Evolutionary conservation across 1,140 invertebrate species (phyloP).

Genomic region (Drosophila gunungcola): DNA sequence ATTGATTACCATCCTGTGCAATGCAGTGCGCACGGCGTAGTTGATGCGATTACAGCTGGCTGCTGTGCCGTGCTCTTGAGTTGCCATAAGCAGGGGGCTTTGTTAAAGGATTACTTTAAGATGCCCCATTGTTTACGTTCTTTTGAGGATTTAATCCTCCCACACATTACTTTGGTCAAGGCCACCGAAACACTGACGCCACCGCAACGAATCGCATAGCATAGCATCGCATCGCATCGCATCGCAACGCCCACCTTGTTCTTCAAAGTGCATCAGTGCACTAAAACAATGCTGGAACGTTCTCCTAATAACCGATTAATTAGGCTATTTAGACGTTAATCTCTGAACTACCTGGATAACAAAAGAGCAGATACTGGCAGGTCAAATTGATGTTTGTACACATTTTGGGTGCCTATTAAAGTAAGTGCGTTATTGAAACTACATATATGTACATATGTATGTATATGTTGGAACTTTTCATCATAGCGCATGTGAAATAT

Average conservation of each 20-base stretch:
- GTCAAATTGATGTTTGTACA: too few relatives aligned
- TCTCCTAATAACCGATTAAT: not conserved
- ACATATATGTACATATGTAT: too few relatives aligned
- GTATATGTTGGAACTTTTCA: too few relatives aligned
- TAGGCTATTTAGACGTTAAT: not conserved
- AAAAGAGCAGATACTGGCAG: too few relatives aligned
- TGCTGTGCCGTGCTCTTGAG: conserved; percentile 25
- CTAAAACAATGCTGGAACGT: not conserved
- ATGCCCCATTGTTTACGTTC: conserved; percentile 45
- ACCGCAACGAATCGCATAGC: not conserved
- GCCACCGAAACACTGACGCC: conserved; percentile 25
- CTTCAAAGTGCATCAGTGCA: conserved; percentile 2
- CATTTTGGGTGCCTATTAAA: too few relatives aligned
- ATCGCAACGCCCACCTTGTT: conserved; percentile 13
- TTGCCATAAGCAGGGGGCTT: conserved; percentile 33
- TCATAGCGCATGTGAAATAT: too few relatives aligned
- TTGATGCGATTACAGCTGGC: conserved; percentile 38
- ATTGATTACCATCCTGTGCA: conserved; percentile 37
- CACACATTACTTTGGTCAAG: conserved; percentile 42
- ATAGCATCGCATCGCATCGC: too few relatives aligned
- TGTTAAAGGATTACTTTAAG: conserved; percentile 45
- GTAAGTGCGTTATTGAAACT: too few relatives aligned
- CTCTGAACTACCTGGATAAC: too few relatives aligned
- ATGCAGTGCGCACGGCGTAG: conserved; percentile 24
- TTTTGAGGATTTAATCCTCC: conserved; percentile 29